phyloP scores from a whole-genome alignment of 2,113 vertebrate genomes.

The Callipepla californica region DNA sequence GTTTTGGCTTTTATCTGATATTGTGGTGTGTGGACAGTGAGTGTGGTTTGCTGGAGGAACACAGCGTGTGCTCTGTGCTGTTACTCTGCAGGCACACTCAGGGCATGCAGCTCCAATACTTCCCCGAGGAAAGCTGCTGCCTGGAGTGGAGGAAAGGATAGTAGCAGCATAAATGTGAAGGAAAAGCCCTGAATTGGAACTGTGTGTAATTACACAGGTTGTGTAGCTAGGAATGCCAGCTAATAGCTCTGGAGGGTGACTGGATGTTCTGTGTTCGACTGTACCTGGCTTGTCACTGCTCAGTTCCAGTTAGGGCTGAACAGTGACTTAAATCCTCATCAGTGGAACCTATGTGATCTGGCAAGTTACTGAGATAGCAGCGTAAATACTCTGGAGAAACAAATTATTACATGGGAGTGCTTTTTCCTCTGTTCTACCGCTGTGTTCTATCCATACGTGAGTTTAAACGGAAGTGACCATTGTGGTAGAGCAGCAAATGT shows the following conservation, averaged over 20 bases:
- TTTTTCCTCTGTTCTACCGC: neutral
- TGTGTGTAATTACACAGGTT: conserved; percentile 43
- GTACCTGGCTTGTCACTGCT: conserved; percentile 5
- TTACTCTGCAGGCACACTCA: neutral
- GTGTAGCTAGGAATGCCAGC: neutral
- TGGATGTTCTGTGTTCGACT: neutral
- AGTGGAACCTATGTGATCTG: neutral
- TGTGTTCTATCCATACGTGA: neutral
- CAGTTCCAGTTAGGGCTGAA: neutral
- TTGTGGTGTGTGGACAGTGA: neutral
- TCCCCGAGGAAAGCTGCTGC: neutral
- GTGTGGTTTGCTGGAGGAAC: neutral
- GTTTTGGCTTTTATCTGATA: neutral
- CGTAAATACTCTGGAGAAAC: neutral
- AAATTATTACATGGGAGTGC: neutral
- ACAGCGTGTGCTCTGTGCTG: neutral
- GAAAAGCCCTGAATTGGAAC: neutral
- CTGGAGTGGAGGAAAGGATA: neutral
- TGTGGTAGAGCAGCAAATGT: neutral
- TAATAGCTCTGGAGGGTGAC: neutral
- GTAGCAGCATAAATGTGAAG: neutral
- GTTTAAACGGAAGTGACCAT: neutral
- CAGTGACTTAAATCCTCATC: neutral
- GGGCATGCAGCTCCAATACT: neutral
- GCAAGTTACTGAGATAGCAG: neutral